Base-by-base conservation (phyloP, 2,113 vertebrate species). In the Nibea coibor region DNA sequence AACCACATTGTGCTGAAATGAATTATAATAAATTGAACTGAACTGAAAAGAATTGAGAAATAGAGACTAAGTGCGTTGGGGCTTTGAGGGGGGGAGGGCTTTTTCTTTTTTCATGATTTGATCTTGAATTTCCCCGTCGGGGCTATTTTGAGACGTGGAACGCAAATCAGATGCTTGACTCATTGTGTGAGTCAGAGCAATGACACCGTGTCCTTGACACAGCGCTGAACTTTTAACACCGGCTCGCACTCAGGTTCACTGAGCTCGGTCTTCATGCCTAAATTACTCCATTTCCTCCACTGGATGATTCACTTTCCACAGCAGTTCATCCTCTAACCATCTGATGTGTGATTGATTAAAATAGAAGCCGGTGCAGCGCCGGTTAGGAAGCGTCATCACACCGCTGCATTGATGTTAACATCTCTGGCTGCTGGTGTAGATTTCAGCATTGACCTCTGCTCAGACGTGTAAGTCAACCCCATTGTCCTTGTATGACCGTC, bases 401-500 rank as follows among this genome's bases (percentile, higher is more conserved):
- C 74, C 39, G 75, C 83, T 50, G 82, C 85, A 75, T 76, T 64
- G 87, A 85, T 57, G 83, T 81, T 67, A 85, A 80, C 87, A 50
- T 88, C 88, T 89, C 64, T 43, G 69, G 68, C 80, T 85, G 83
- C 78, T 3, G 80, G 88, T 87, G 91, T 88, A 61, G 81, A 86
- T 91, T 92, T 89, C 87, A 86, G 72, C 86, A 4, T 53, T 93
- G 91, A 93, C 93, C 93, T 93, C 88, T 82, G 89, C 86, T 12
- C 66, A 59, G 80, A 78, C 17, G 58, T 87, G 88, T 82, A 88
- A 86, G 89, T 85, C 86, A 72, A 89, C 68, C 89, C 87, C 80
- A 4, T 72, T 80, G 90, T 90, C 90, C 91, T 93, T 92, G 91
- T 78, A 19, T 74, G 91, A 93, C 93, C 91, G 88, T 89, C 92